Evolutionary conservation across 2,797 vertebrate genomes (phyloP), one percentile per base, ranked within the genome.

Genomic region (Fistularia tabacaria): DNA sequence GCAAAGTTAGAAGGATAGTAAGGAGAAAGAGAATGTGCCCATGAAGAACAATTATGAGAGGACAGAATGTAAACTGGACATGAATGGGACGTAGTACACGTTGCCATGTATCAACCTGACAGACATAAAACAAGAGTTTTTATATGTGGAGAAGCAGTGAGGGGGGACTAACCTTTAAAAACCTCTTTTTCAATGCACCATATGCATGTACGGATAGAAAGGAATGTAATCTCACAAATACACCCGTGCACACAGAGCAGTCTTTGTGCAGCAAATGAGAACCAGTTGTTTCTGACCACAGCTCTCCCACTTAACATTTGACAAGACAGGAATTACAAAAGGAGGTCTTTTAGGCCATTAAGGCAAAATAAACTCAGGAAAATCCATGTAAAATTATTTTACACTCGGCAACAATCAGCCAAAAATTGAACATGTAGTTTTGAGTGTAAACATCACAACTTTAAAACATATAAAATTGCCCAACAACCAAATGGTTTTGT

Each of bases 91-190:
- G 88, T 89, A 89, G 91, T 86, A 83, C 85, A 88, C 82, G 90
- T 84, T 50, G 49, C 85, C 84, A 86, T 89, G 87, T 88, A 89
- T 88, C 89, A 87, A 82, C 14, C 40, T 51, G 53, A 57, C 89
- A 89, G 83, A 92, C 91, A 87, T 51, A 40, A 74, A 76, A 91
- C 59, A 88, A 85, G 87, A 87, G 89, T 90, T 89, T 65, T 90
- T 88, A 10, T 11, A 14, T 3, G 15, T 14, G 46, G 9, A 9
- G 14, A 9, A 10, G 13, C 36, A 39, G 12, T n/a, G 36, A 14
- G 3, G 46, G n/a, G 42, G 13, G 38, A 48, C 38, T 54, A 67
- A 69, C 64, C 58, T 66, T 71, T 79, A 43, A 61, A 78, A 76
- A 63, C 46, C 54, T n/a, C 51, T 57, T 43, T 69, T 82, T 79